Conservation (phyloP, 2,797 vertebrate species). For the Eulemur coronatus region DNA sequence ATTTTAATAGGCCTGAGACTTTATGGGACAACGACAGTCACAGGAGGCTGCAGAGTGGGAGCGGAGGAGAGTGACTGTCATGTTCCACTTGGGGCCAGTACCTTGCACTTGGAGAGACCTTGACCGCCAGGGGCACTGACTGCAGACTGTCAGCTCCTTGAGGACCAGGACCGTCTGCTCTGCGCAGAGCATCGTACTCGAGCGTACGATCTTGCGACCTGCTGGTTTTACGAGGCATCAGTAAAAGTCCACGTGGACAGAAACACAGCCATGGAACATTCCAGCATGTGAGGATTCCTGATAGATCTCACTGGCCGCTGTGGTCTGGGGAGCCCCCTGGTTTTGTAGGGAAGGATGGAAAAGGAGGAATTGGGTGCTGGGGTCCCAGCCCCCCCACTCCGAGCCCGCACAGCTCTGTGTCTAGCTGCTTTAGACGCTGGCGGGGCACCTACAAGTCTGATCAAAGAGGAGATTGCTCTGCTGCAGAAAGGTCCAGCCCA, state of each 20-base stretch:
- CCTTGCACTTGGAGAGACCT: no score
- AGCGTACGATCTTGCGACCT: neutral
- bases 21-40: accelerated
- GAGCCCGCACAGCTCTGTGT: neutral
- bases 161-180: neutral
- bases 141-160: neutral
- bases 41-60: neutral
- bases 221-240: accelerated
- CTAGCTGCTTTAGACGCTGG: neutral
- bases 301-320: neutral
- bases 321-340: neutral
- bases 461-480: neutral
- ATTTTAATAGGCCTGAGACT: neutral
- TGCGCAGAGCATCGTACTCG: neutral
- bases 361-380: neutral
- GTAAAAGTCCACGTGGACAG: neutral
- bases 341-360: neutral
- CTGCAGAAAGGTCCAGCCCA: accelerated
- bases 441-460: neutral
- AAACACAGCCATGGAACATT: neutral
- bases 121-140: neutral
- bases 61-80: neutral
- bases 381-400: neutral
- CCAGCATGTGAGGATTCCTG: neutral
- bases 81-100: neutral